Evolutionary conservation across 1,140 invertebrate genomes (phyloP).

Genomic region (Neodiprion lecontei): DNA sequence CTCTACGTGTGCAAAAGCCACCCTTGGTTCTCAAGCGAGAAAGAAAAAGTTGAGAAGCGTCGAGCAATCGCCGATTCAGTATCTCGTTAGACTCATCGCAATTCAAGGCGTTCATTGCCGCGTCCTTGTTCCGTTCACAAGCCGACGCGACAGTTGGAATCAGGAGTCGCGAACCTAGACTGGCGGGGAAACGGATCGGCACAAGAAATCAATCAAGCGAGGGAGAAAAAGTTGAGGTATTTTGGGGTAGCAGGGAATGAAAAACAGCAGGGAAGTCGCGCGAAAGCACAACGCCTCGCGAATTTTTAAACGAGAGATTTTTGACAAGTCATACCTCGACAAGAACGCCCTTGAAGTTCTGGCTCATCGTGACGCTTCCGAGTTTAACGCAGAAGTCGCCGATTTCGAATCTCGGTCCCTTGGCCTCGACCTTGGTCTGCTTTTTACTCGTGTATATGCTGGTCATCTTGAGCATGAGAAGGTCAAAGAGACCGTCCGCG

Average conservation of each 20-base stretch:
- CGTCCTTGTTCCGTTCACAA: neutral
- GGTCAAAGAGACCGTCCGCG: slow-evolving; percentile 89
- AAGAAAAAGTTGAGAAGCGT: neutral
- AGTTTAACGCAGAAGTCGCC: slow-evolving; percentile 95
- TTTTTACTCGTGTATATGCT: slow-evolving; percentile 89
- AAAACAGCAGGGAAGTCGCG: neutral
- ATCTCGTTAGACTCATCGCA: neutral
- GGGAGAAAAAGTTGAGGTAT: slow-evolving; percentile 11
- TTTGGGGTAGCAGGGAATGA: neutral
- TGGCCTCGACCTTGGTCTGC: slow-evolving; percentile 84
- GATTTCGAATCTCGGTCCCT: slow-evolving; percentile 90
- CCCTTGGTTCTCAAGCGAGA: no score
- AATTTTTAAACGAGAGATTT: slow-evolving; percentile 9
- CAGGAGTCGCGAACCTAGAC: neutral
- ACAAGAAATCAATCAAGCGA: slow-evolving; percentile 1
- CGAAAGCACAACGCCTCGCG: neutral
- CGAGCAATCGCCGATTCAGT: neutral
- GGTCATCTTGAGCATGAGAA: slow-evolving; percentile 88
- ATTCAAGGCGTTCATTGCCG: neutral
- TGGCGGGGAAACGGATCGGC: neutral
- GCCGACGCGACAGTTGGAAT: neutral
- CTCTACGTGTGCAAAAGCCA: no score
- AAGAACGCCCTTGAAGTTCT: slow-evolving; percentile 93
- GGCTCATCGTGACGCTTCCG: slow-evolving; percentile 90
- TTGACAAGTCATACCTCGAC: slow-evolving; percentile 74